Conservation (phyloP, 2,888 invertebrate species). For the Patella ulyssiponensis region DNA sequence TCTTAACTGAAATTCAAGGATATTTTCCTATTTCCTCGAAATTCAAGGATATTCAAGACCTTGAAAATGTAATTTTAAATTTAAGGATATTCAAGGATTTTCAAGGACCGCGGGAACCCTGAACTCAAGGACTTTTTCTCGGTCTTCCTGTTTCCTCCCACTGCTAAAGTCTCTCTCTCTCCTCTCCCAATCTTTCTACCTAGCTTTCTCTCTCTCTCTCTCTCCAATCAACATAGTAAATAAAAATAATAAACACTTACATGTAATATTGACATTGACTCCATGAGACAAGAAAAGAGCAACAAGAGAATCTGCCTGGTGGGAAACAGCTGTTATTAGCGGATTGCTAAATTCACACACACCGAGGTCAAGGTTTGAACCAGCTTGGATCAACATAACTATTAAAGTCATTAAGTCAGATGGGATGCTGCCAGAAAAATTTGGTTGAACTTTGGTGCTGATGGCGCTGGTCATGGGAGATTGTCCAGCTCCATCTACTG, state of each 20-base stretch:
- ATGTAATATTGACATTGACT: slow-evolving; percentile 46
- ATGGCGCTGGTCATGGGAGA: slow-evolving; percentile 57
- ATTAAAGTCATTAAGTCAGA: slow-evolving; percentile 45
- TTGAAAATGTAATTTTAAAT: no score
- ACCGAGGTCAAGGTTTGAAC: slow-evolving; percentile 44
- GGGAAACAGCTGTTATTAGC: slow-evolving; percentile 47
- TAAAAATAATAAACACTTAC: slow-evolving; percentile 37
- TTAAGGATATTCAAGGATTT: no score
- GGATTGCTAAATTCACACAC: slow-evolving; percentile 53
- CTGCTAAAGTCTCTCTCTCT: no score
- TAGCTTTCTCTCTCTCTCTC: no score
- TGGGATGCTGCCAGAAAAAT: slow-evolving; percentile 13
- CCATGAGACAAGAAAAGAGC: slow-evolving; percentile 53
- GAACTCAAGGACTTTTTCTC: no score
- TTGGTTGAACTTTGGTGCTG: slow-evolving; percentile 34
- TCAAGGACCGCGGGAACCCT: no score
- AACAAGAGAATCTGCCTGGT: slow-evolving; percentile 47
- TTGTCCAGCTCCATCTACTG: slow-evolving; percentile 47
- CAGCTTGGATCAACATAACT: slow-evolving; percentile 48
- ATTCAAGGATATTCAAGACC: no score
- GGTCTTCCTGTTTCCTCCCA: no score
- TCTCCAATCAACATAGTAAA: no score
- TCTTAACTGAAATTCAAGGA: no score
- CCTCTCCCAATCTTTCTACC: no score
- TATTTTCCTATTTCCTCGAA: no score